These are phyloP conservation scores for Ceyx melanurus DNA, from an alignment of 2,113 vertebrate genomes.

Conservation along the genomic window DNA sequence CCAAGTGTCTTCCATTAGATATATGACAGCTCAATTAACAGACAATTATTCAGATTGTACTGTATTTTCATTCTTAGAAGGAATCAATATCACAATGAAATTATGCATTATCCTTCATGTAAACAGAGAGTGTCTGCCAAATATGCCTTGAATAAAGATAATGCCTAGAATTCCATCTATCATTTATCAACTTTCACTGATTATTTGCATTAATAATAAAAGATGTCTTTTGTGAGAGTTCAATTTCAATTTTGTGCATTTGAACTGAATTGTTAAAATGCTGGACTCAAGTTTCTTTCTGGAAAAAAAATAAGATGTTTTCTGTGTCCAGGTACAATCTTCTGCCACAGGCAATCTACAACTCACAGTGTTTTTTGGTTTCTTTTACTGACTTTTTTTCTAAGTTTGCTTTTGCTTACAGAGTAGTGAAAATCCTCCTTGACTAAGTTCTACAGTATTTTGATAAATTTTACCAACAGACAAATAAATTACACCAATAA, in stretches of 20 bases:
- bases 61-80: conserved; percentile 32
- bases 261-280: not conserved
- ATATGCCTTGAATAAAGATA: conserved; percentile 22
- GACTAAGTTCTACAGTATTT: not conserved
- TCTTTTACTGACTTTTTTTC: not conserved
- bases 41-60: not conserved
- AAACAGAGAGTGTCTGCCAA: conserved; percentile 11
- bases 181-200: not conserved
- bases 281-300: not conserved
- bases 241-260: not conserved
- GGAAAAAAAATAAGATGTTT: not conserved
- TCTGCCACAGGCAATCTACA: not conserved
- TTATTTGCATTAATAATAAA: not conserved
- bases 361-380: not conserved
- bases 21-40: conserved; percentile 36
- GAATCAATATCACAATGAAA: not conserved
- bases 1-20: not conserved
- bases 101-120: not conserved
- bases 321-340: not conserved
- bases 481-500: not conserved
- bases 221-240: not conserved
- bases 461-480: not conserved
- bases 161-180: not conserved
- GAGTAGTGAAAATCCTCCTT: not conserved
- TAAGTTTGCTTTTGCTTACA: not conserved